These are phyloP conservation scores for Calameuta idolon DNA, from an alignment of 2,888 invertebrate genomes.

Conservation along the genomic window DNA sequence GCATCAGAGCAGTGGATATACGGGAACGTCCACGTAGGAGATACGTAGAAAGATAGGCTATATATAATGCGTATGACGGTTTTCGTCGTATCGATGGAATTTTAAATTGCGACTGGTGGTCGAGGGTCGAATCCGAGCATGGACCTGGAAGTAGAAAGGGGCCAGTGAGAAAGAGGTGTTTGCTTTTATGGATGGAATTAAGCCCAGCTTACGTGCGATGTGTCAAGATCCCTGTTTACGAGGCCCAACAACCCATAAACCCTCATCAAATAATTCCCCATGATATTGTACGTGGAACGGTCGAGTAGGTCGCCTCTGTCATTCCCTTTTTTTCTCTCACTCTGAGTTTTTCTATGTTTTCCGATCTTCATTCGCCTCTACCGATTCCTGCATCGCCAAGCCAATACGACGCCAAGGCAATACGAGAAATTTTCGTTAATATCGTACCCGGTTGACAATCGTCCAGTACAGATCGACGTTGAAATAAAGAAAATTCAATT, in stretches of 20 bases:
- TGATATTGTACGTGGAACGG: slow-evolving; percentile 36
- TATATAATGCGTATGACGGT: not conserved
- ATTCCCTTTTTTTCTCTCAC: not conserved
- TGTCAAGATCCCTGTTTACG: slow-evolving; percentile 49
- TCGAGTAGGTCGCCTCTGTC: not conserved
- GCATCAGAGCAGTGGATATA: not conserved
- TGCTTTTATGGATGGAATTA: slow-evolving; percentile 48
- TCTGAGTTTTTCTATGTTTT: not conserved
- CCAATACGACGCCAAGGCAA: not conserved
- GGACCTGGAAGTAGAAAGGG: not conserved
- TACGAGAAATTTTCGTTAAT: not conserved
- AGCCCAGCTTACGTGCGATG: slow-evolving; percentile 42
- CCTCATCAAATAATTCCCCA: slow-evolving; percentile 41
- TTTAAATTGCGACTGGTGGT: not conserved
- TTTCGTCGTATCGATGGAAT: not conserved
- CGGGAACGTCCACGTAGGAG: not conserved
- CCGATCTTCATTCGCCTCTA: not conserved
- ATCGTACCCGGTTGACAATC: not conserved
- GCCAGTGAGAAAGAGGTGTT: slow-evolving; percentile 24
- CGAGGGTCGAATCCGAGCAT: not conserved
- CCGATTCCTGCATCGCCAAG: not conserved
- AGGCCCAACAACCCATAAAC: slow-evolving; percentile 39
- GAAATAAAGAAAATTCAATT: not conserved
- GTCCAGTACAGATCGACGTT: not conserved
- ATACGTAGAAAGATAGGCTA: not conserved